Conservation (phyloP, 2,113 vertebrate genomes). For the Maccullochella peelii region DNA sequence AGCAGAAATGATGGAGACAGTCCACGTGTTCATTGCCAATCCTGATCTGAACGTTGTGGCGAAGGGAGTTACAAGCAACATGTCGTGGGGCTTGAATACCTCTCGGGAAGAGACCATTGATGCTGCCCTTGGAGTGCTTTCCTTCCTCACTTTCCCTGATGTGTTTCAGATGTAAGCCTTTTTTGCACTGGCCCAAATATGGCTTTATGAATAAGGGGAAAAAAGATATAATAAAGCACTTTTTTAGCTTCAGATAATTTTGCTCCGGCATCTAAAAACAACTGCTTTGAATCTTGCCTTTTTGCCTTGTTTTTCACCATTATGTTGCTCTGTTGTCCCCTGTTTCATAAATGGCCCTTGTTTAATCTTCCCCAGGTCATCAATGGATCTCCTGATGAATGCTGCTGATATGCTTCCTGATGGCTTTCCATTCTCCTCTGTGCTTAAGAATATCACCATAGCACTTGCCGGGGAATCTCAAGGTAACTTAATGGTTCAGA, state of each 20-base stretch:
- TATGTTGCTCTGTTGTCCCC: no score
- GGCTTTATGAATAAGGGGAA: background rate
- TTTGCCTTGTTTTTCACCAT: background rate
- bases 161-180: constrained; percentile 56
- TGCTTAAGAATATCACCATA: constrained; percentile 69
- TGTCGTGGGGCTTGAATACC: constrained; percentile 58
- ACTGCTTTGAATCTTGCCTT: background rate
- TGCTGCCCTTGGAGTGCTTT: constrained; percentile 64
- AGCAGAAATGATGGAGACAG: constrained; percentile 77
- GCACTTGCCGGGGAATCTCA: constrained; percentile 69
- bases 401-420: constrained; percentile 68
- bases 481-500: constrained; percentile 72
- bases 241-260: constrained; percentile 1
- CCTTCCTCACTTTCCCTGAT: constrained; percentile 69
- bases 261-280: background rate
- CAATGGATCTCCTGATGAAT: constrained; percentile 64
- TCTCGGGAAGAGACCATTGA: constrained; percentile 71
- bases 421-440: constrained; percentile 63
- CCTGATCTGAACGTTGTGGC: constrained; percentile 76
- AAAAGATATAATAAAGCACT: background rate
- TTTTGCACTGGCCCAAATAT: constrained; percentile 3
- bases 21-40: constrained; percentile 76
- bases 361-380: constrained; percentile 62
- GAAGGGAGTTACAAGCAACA: constrained; percentile 62
- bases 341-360: constrained; percentile 24